Conservation (phyloP, 2,113 vertebrate genomes). For the Anguilla rostrata region DNA sequence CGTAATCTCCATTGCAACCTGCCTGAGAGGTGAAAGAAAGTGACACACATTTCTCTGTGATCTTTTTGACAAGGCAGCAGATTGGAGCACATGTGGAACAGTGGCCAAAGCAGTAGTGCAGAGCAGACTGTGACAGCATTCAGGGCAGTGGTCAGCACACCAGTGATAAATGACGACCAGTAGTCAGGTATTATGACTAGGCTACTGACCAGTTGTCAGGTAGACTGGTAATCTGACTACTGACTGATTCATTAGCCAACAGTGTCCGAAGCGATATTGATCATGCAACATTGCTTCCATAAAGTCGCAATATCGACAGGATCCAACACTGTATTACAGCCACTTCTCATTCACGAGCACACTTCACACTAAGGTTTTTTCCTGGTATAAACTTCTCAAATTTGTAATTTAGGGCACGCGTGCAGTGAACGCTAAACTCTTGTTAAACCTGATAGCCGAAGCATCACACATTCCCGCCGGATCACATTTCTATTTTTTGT, state of each 20-base stretch:
- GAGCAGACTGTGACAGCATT: not conserved
- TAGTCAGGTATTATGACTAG: not conserved
- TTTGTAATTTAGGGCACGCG: not conserved
- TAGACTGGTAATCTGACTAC: not conserved
- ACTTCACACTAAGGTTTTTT: not conserved
- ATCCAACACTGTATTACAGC: not conserved
- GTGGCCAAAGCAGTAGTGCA: not conserved
- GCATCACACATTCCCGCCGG: not conserved
- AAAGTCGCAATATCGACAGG: not conserved
- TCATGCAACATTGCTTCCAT: no score
- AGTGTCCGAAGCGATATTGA: no score
- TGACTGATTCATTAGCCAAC: not conserved
- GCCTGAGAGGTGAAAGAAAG: conserved; percentile 65
- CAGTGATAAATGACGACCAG: not conserved
- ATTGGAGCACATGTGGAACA: not conserved
- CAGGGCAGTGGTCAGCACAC: not conserved
- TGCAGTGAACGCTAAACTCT: not conserved
- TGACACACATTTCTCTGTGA: not conserved
- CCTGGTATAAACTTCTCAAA: no score
- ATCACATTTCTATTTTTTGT: not conserved
- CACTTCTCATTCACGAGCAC: not conserved
- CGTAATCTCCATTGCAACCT: conserved; percentile 85
- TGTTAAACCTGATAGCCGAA: not conserved
- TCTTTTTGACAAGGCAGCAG: not conserved
- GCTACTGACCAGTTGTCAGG: not conserved